Evolutionary conservation across 2,888 invertebrate genomes (phyloP), one percentile per base, ranked within the genome.

Genomic region (Limnephilus auricula): DNA sequence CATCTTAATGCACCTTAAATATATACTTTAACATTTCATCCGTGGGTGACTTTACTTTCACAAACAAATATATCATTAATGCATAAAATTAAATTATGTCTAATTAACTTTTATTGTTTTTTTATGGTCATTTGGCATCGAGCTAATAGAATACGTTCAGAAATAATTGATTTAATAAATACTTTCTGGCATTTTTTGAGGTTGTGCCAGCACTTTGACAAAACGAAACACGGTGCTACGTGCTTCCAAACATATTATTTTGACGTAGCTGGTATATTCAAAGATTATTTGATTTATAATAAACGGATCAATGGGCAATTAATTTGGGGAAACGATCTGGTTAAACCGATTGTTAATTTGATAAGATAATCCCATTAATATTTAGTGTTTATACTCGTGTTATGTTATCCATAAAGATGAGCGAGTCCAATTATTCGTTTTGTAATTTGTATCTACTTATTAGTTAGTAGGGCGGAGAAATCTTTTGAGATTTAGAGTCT

Each of bases 401-500:
- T 65, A 65, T 65, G 65, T 65, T 65, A 65, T 65, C 65, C 65
- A n/a, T 25, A 50, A 80, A 80, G n/a, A 78, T 84, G 84, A 40
- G 25, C 45, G 65, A 65, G 65, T 50, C n/a, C n/a, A 65, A n/a
- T 65, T n/a, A 65, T 65, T 65, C 65, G 65, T 65, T 83, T 78
- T 32, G 90, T 80, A 50, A 79, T 79, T 34, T 65, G 37, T 50
- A 80, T 80, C 65, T 65, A 65, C 65, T 3, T 65, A 50, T n/a
- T 65, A 65, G 40, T 82, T 91, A 92, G 92, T 92, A 88, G 91
- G 89, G 18, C 91, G 82, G 91, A 91, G 91, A 92, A 91, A 92
- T 92, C 89, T 90, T 87, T 91, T 65, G 25, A n/a, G n/a, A 50
- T 90, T 90, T 82, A 31, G 65, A n/a, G 34, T 84, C 40, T 34